These are phyloP conservation scores for Drosophila santomea DNA, from an alignment of 1,140 invertebrate genomes.

Conservation along the genomic window DNA sequence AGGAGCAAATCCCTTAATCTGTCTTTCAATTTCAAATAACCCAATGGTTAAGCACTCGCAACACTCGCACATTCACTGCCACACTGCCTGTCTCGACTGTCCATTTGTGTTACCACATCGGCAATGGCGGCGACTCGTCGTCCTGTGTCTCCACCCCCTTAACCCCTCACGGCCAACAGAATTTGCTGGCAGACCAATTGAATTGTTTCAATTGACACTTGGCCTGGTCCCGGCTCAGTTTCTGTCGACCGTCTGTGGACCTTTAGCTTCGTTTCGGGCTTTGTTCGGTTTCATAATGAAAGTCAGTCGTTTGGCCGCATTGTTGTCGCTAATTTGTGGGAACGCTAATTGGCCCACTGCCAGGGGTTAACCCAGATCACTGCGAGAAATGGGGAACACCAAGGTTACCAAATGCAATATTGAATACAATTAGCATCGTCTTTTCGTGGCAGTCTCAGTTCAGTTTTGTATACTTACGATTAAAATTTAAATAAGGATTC, in stretches of 20 bases:
- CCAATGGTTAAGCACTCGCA: constrained; percentile 60
- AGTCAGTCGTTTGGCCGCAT: constrained; percentile 54
- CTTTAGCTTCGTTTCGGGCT: constrained; percentile 20
- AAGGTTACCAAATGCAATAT: too few relatives aligned
- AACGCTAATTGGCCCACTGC: constrained; percentile 39
- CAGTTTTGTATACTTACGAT: too few relatives aligned
- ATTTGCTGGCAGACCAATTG: constrained; percentile 60
- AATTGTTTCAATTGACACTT: constrained; percentile 79
- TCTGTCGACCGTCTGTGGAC: constrained; percentile 14
- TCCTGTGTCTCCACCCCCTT: constrained; percentile 17
- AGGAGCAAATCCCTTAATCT: constrained; percentile 72
- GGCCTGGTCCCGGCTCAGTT: constrained; percentile 44
- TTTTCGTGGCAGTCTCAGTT: too few relatives aligned
- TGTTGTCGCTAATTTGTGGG: constrained; percentile 37
- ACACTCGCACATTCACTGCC: constrained; percentile 38
- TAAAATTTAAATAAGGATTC: background rate
- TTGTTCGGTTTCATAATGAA: constrained; percentile 72
- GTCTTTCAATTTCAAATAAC: constrained; percentile 62
- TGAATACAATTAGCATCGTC: too few relatives aligned
- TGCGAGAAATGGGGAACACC: background rate
- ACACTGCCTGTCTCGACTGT: constrained; percentile 16
- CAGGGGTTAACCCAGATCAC: constrained; percentile 13
- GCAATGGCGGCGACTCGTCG: constrained; percentile 2
- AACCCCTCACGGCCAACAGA: background rate
- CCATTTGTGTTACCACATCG: constrained; percentile 31